A percentile compares a stretch with the other conserved stretches of the same genome.
Conservation (phyloP, 1,140 invertebrate species). For the Steinernema feltiae region DNA sequence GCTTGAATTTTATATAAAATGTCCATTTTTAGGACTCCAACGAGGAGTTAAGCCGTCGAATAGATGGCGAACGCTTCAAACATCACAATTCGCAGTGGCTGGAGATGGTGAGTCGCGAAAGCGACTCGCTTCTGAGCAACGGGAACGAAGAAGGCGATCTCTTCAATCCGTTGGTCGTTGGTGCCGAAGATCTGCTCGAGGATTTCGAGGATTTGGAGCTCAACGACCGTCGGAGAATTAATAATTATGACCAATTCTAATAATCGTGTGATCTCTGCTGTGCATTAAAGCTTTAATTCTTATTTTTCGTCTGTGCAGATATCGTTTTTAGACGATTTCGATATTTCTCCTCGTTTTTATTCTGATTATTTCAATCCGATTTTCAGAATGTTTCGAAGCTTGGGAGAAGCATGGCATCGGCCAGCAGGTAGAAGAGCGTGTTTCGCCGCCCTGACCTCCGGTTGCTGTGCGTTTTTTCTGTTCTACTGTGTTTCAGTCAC, state of each 20-base stretch:
- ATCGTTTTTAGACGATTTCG: neutral
- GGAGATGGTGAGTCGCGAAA: slow-evolving; percentile 70
- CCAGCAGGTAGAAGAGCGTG: neutral
- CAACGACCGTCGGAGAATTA: neutral
- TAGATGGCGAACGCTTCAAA: slow-evolving; percentile 86
- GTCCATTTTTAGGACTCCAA: slow-evolving; percentile 68
- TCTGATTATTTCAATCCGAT: neutral
- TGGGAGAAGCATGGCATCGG: neutral
- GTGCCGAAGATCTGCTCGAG: neutral
- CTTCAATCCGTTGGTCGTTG: neutral
- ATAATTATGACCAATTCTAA: slow-evolving; percentile 2
- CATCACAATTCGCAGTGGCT: slow-evolving; percentile 96
- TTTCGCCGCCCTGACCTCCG: neutral
- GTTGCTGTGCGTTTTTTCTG: slow-evolving; percentile 38
- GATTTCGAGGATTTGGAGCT: neutral
- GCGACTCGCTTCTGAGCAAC: slow-evolving; percentile 19
- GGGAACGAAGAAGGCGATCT: slow-evolving; percentile 4
- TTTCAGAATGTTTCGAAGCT: slow-evolving; percentile 11
- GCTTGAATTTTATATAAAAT: slow-evolving; percentile 2
- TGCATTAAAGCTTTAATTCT: neutral
- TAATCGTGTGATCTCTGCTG: slow-evolving; percentile 1
- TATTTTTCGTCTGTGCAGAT: neutral
- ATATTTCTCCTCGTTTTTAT: neutral
- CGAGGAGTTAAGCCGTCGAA: slow-evolving; percentile 67
- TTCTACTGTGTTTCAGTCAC: slow-evolving; percentile 46